These are phyloP conservation scores for Vespertilio murinus DNA, from an alignment of 2,797 vertebrate genomes.

Conservation along the genomic window DNA sequence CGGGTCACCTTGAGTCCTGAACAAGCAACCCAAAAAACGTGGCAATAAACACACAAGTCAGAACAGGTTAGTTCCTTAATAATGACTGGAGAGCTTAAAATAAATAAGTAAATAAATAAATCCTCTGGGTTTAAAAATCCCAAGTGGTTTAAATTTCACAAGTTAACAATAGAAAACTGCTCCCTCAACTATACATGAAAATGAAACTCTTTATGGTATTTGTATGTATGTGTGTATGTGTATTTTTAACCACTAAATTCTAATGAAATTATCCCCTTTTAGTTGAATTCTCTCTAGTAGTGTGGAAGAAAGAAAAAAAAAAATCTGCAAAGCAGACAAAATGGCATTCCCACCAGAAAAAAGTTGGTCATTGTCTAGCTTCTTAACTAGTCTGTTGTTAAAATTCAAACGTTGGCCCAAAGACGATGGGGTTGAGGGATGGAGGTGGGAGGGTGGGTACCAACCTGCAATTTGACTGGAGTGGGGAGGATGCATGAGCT, in stretches of 20 bases:
- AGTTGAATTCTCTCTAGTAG: neutral
- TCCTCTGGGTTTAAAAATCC: neutral
- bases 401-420: neutral
- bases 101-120: neutral
- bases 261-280: neutral
- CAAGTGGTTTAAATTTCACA: conserved; percentile 32
- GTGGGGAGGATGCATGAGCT: neutral
- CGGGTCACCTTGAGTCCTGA: conserved; percentile 91
- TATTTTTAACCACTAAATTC: neutral
- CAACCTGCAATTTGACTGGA: neutral
- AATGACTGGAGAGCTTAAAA: neutral
- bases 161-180: conserved; percentile 6
- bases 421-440: neutral
- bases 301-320: neutral
- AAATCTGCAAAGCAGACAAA: neutral
- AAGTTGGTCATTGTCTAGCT: neutral
- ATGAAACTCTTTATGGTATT: conserved; percentile 31
- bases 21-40: conserved; percentile 11
- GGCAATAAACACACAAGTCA: neutral
- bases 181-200: neutral
- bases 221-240: neutral
- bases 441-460: neutral
- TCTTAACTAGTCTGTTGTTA: neutral
- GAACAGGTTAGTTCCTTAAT: neutral
- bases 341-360: neutral